phyloP scores from a whole-genome alignment of 2,888 invertebrate species.

The Leucophenga maculata region DNA sequence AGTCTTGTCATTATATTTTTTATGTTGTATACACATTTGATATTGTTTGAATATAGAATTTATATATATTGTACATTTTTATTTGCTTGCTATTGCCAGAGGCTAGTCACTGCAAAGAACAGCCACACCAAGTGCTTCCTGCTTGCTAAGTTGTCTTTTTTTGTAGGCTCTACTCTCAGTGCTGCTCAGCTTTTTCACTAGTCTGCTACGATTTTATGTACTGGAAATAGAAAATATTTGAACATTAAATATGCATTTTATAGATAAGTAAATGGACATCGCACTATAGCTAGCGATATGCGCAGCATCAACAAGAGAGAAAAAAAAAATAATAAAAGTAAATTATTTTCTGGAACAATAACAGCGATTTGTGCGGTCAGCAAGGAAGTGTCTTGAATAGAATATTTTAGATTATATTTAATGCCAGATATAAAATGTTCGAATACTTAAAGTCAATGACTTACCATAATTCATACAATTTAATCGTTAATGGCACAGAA shows the following conservation, averaged over 20 bases:
- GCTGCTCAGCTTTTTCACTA: too few species aligned
- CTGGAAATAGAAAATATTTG: slow-evolving; percentile 43
- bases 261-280: slow-evolving; percentile 19
- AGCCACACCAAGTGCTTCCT: not conserved
- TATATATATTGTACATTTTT: not conserved
- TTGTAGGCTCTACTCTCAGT: slow-evolving; percentile 7
- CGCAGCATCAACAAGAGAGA: not conserved
- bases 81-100: slow-evolving; percentile 33
- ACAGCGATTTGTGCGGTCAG: too few species aligned
- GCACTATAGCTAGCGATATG: not conserved
- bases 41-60: slow-evolving; percentile 51
- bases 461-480: too few species aligned
- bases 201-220: slow-evolving; percentile 43
- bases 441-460: too few species aligned
- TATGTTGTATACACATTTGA: slow-evolving; percentile 47
- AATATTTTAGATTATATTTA: too few species aligned
- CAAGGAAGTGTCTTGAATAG: too few species aligned
- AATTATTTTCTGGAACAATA: too few species aligned
- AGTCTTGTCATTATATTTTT: slow-evolving; percentile 49
- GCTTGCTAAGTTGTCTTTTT: not conserved
- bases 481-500: too few species aligned
- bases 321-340: not conserved
- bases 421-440: too few species aligned
- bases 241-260: slow-evolving; percentile 27
- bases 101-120: slow-evolving; percentile 27